Evolutionary conservation across 2,888 invertebrate species (phyloP), one percentile per base, ranked within the genome.

Genomic region (Pyrgus malvae): DNA sequence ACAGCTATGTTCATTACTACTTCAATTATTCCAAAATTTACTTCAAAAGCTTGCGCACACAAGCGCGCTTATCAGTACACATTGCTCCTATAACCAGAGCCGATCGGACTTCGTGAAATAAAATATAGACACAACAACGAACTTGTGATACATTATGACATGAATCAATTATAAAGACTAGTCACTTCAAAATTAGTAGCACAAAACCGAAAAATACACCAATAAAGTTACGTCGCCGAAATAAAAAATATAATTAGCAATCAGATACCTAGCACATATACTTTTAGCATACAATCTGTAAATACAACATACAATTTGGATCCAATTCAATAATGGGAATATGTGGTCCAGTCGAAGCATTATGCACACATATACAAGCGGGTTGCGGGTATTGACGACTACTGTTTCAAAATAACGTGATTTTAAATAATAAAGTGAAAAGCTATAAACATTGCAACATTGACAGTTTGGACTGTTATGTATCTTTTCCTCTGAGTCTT

Each of bases 291-390:
- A 33, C 21, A 21, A 40, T 21, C 9, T 35, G 14, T 21, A 8
- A 14, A 29, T 38, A 40, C 21, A 49, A 40, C 19, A 46, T 16
- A 48, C 9, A 48, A 48, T 48, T 49, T 41, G 40, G 31, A 41
- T 23, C 31, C 38, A 35, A 45, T 44, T 44, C 9, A 44, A 25
- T 17, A 51, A 80, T 80, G 82, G 82, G 85, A 87, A 83, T 84
- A 85, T 85, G 87, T 86, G 86, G 85, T 83, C 80, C 56, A 65
- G 57, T 66, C 48, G 35, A 58, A 55, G 60, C 62, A 57, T 46
- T 53, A 31, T 40, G 31, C 54, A 51, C 46, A 37, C 44, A 51
- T 23, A 12, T 45, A 45, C 45, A 53, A 40, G 33, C 45, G 35
- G 48, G 40, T 49, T 41, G 49, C 49, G 27, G 41, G 31, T 33